Conservation (phyloP, 2,888 invertebrate species). For the Lordiphosa fenestrarum region DNA sequence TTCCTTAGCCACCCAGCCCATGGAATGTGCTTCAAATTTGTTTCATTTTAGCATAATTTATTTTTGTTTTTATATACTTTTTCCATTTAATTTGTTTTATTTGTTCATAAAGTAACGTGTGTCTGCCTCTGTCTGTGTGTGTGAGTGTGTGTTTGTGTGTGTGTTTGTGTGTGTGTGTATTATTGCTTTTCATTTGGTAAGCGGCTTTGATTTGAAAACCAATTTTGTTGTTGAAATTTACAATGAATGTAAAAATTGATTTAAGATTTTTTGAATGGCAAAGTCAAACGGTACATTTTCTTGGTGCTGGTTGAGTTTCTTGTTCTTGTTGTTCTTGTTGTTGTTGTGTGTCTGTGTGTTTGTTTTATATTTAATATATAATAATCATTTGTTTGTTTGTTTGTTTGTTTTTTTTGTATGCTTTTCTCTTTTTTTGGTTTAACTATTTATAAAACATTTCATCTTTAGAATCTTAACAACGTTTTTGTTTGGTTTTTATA, state of each 20-base stretch:
- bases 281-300: slow-evolving; percentile 60
- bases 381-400: slow-evolving; percentile 37
- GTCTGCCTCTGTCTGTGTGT: slow-evolving; percentile 59
- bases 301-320: slow-evolving; percentile 39
- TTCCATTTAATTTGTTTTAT: slow-evolving; percentile 72
- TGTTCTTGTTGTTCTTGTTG: slow-evolving; percentile 15
- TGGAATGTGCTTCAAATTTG: slow-evolving; percentile 24
- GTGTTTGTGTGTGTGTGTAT: slow-evolving; percentile 27
- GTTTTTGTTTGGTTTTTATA: slow-evolving; percentile 40
- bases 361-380: slow-evolving; percentile 59
- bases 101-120: slow-evolving; percentile 77
- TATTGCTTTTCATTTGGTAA: slow-evolving; percentile 31
- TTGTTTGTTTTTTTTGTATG: slow-evolving; percentile 19
- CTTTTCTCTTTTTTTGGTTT: slow-evolving; percentile 55
- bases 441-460: slow-evolving; percentile 78
- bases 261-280: slow-evolving; percentile 33
- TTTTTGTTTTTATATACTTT: slow-evolving; percentile 74
- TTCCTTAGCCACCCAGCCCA: too few species aligned
- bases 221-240: slow-evolving; percentile 50
- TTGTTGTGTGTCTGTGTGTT: slow-evolving; percentile 33
- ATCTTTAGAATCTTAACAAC: slow-evolving; percentile 78
- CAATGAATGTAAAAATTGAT: slow-evolving; percentile 51
- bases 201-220: slow-evolving; percentile 46
- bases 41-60: slow-evolving; percentile 73
- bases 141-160: slow-evolving; percentile 29